Evolutionary conservation across 2,888 invertebrate species (phyloP), one percentile per base, ranked within the genome.

Genomic region (Scaptomyza parva): DNA sequence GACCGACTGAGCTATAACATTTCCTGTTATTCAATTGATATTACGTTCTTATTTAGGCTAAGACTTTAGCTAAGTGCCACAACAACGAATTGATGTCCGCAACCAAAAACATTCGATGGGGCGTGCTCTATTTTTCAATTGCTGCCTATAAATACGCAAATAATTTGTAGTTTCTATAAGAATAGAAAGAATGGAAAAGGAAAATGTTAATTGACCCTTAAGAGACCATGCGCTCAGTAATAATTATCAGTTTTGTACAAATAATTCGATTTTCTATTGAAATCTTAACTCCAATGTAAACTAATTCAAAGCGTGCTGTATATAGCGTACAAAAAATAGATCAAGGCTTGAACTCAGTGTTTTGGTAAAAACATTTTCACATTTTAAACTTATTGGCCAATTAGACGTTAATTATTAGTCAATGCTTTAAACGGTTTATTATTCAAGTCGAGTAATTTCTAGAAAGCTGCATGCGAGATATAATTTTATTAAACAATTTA

Each of bases 1-100:
- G 63, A 43, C 37, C 54, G 39, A 39, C 54, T 50, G 57, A 57
- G 43, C 81, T 66, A 45, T 41, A 48, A 70, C 62, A 64, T 72
- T 74, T 78, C 62, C 75, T 43, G 48, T 48, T 60, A 62, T 51
- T 50, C 76, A 65, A 76, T 82, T 70, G 70, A 41, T 57, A 60
- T 70, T 22, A 63, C 61, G 26, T 60, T 63, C 45, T 50, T 65
- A 14, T 63, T 58, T 43, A 7, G 33, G 61, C 57, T 28, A 53
- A 65, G 52, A 39, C 51, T 33, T 22, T 39, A 37, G 17, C 26
- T 14, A 17, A 33, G 17, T 41, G 58, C n/a, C 37, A 39, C 28
- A 22, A 44, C 30, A 24, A 18, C 40, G 40, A 43, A 60, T 60
- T 52, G 39, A 33, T 35, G 14, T 35, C n/a, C 58, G 20, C 7